phyloP scores from a whole-genome alignment of 2,797 vertebrate species.

The Halcyon chelicuti region DNA sequence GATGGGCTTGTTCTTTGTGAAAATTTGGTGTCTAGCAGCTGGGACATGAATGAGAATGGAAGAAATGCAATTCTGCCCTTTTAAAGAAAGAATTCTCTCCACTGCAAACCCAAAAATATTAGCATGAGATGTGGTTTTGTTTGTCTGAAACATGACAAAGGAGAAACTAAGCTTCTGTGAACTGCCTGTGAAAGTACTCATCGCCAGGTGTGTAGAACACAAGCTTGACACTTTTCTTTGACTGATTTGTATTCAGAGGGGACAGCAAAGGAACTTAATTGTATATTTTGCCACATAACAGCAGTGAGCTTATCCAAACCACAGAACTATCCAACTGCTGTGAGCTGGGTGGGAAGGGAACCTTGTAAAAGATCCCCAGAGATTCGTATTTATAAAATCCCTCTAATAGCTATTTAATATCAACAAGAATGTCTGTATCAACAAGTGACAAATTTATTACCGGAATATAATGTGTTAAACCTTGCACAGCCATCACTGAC shows the following conservation, averaged over 20 bases:
- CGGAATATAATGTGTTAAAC: constrained; percentile 59
- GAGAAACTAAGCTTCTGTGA: neutral
- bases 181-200: neutral
- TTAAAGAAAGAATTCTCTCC: neutral
- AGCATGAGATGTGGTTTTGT: neutral
- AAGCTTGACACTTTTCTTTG: neutral
- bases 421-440: neutral
- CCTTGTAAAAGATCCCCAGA: neutral
- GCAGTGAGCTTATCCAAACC: neutral
- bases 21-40: neutral
- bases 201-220: neutral
- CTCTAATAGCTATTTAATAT: neutral
- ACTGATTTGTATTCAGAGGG: neutral
- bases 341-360: neutral
- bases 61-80: neutral
- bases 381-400: neutral
- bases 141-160: neutral
- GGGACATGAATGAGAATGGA: neutral
- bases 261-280: neutral
- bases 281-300: neutral
- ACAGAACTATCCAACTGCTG: neutral
- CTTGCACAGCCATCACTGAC: neutral
- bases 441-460: constrained; percentile 25
- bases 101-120: neutral
- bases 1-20: neutral